phyloP scores from a whole-genome alignment of 1,140 invertebrate species.

The Sarcophaga bullata region DNA sequence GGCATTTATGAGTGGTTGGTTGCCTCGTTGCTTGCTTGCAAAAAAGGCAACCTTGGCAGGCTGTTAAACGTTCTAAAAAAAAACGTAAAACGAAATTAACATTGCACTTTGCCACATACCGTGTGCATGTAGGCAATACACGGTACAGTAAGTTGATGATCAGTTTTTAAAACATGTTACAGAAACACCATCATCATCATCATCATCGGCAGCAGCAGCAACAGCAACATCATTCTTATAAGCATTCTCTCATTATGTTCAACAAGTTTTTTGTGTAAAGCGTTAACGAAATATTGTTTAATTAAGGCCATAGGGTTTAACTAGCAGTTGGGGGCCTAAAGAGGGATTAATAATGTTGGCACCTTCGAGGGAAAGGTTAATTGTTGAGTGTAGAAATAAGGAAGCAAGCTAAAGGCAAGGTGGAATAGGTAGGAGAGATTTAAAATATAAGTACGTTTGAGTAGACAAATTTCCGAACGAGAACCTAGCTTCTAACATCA shows the following conservation, averaged over 20 bases:
- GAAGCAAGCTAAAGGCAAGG: no score
- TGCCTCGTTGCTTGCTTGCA: background rate
- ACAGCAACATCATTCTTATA: no score
- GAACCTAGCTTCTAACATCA: no score
- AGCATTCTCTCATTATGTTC: background rate
- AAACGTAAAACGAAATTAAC: background rate
- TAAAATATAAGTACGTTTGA: no score
- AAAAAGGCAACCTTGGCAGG: background rate
- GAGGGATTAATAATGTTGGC: conserved; percentile 2
- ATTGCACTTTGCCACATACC: conserved; percentile 34
- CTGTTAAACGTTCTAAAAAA: background rate
- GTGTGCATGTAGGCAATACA: background rate
- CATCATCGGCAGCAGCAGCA: background rate
- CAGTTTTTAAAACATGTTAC: conserved; percentile 29
- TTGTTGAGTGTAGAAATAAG: background rate
- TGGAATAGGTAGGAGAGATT: no score
- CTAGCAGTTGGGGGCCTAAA: background rate
- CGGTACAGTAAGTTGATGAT: conserved; percentile 19
- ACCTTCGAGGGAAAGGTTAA: background rate
- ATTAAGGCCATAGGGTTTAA: background rate
- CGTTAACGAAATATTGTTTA: background rate
- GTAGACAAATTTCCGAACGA: no score
- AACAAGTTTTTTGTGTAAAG: background rate
- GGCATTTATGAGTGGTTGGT: background rate
- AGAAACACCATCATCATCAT: background rate